Percentiles rank a stretch among this genome's conserved stretches.
These are phyloP conservation scores for Drosophila littoralis DNA, from an alignment of 1,140 invertebrate genomes.

Conservation along the genomic window DNA sequence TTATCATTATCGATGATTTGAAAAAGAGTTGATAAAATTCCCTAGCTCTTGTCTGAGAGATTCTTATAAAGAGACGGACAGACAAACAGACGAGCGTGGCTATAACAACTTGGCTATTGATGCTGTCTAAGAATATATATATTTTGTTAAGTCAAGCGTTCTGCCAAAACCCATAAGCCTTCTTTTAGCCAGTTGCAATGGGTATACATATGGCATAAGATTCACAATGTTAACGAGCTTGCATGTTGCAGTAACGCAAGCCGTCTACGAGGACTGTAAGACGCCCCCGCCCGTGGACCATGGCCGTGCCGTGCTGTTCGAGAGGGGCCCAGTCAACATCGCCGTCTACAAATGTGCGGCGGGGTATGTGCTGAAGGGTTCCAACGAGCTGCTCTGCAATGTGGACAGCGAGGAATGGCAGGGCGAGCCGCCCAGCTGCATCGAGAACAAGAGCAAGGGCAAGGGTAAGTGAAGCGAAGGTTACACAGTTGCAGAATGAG, in stretches of 20 bases:
- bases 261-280: constrained; percentile 57
- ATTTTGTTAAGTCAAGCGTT: no score
- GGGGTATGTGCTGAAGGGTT: constrained; percentile 60
- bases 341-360: constrained; percentile 64
- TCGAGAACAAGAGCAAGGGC: constrained; percentile 27
- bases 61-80: no score
- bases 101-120: no score
- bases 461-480: constrained; percentile 34
- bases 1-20: no score
- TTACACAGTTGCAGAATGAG: neutral
- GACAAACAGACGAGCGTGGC: no score
- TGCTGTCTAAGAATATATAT: no score
- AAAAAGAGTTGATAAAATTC: no score
- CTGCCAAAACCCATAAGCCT: no score
- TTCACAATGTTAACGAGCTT: no score
- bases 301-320: constrained; percentile 41
- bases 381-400: constrained; percentile 53
- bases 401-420: constrained; percentile 74
- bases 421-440: constrained; percentile 64
- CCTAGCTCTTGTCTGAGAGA: no score
- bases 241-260: constrained; percentile 17
- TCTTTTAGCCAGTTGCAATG: no score
- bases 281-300: constrained; percentile 55
- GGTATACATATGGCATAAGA: no score
- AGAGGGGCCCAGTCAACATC: constrained; percentile 47